Conservation (phyloP, 2,888 invertebrate genomes). For the Mechanitis messenoides region DNA sequence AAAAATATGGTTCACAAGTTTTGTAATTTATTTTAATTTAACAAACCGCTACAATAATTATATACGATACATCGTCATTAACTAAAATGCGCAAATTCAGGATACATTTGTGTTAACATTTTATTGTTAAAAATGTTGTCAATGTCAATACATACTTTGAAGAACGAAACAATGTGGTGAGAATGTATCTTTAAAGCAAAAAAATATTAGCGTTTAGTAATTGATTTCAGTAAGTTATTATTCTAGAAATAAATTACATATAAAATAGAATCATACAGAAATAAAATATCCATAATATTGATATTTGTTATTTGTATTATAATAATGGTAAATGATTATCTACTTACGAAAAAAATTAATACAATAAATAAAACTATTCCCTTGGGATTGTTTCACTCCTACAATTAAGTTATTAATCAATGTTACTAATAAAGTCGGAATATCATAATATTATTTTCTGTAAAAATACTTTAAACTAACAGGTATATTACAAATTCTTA, state of each 20-base stretch:
- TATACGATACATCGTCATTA: slow-evolving; percentile 11
- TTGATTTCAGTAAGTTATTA: not conserved
- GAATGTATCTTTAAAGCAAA: too few relatives aligned
- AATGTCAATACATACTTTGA: too few relatives aligned
- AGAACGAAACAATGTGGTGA: too few relatives aligned
- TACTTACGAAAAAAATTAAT: not conserved
- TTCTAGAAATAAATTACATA: slow-evolving; percentile 1
- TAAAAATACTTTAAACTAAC: slow-evolving; percentile 13
- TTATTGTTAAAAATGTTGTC: too few relatives aligned
- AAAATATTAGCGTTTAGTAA: too few relatives aligned
- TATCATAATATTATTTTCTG: slow-evolving; percentile 1
- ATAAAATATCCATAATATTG: not conserved
- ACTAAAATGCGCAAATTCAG: slow-evolving; percentile 5
- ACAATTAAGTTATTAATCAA: too few relatives aligned
- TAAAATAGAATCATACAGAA: not conserved
- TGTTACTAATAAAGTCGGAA: not conserved
- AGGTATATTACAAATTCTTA: not conserved
- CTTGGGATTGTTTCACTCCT: slow-evolving; percentile 1
- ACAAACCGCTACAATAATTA: slow-evolving; percentile 37
- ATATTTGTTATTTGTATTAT: not conserved
- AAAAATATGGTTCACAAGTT: slow-evolving; percentile 60
- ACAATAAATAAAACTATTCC: not conserved
- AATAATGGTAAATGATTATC: slow-evolving; percentile 3
- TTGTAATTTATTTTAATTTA: slow-evolving; percentile 47
- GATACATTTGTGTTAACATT: slow-evolving; percentile 7